These are phyloP conservation scores for Zaprionus africanus DNA, from an alignment of 1,140 invertebrate species.

Conservation along the genomic window DNA sequence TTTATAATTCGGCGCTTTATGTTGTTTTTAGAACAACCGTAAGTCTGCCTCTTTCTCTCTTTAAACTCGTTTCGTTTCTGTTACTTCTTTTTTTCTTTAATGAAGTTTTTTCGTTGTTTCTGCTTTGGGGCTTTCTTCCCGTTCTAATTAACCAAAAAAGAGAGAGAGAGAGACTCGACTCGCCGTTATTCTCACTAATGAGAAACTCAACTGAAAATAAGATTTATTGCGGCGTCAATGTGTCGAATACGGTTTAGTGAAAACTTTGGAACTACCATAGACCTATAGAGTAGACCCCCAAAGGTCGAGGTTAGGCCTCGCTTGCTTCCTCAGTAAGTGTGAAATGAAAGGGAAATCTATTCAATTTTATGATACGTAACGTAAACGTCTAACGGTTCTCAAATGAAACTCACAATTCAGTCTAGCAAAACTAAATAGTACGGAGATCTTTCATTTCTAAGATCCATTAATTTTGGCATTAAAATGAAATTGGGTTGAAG, in stretches of 20 bases:
- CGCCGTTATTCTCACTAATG: slow-evolving; percentile 71
- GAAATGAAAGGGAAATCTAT: slow-evolving; percentile 63
- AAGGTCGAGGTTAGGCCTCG: slow-evolving; percentile 30
- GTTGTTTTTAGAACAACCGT: slow-evolving; percentile 56
- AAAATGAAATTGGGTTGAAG: slow-evolving; percentile 9
- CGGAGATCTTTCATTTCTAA: not conserved
- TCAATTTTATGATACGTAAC: slow-evolving; percentile 33
- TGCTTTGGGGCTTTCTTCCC: slow-evolving; percentile 53
- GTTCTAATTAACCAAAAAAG: slow-evolving; percentile 62
- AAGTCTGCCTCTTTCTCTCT: not conserved
- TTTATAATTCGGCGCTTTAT: slow-evolving; percentile 30
- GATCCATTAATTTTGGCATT: slow-evolving; percentile 26
- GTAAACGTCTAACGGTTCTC: slow-evolving; percentile 2
- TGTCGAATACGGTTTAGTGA: slow-evolving; percentile 54
- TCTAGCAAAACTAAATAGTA: not conserved
- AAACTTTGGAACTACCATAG: slow-evolving; percentile 39
- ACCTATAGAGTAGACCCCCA: slow-evolving; percentile 11
- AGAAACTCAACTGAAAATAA: slow-evolving; percentile 40
- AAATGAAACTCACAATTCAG: not conserved
- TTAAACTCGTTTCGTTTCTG: slow-evolving; percentile 17
- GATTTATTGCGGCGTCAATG: slow-evolving; percentile 43
- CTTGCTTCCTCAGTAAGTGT: slow-evolving; percentile 18
- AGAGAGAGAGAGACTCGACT: not conserved
- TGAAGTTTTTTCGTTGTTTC: slow-evolving; percentile 37
- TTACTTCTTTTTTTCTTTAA: slow-evolving; percentile 55